Evolutionary conservation across 2,113 vertebrate species (phyloP).

Genomic region (Rhea pennata): DNA sequence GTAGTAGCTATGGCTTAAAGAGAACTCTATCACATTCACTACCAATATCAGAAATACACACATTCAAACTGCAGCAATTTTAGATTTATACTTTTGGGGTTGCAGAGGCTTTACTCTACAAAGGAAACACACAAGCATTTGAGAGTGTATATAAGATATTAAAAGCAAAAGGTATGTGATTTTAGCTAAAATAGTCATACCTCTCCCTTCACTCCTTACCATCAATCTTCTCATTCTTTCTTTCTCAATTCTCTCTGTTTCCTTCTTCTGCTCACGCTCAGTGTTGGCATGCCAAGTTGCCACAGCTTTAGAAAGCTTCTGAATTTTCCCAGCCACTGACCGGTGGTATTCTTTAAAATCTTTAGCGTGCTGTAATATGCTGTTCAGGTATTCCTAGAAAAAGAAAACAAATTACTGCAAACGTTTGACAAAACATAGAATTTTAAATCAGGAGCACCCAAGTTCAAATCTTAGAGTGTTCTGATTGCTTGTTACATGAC

Average conservation of each 20-base stretch:
- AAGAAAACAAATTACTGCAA: slow-evolving; percentile 15
- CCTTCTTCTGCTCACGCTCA: slow-evolving; percentile 97
- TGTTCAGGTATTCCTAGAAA: slow-evolving; percentile 95
- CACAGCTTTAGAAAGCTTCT: slow-evolving; percentile 94
- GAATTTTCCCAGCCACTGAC: slow-evolving; percentile 94
- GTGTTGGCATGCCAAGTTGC: slow-evolving; percentile 98
- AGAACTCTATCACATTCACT: not conserved
- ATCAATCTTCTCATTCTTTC: slow-evolving; percentile 97
- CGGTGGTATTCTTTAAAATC: slow-evolving; percentile 99
- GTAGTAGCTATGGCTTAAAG: not conserved
- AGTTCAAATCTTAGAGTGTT: not conserved
- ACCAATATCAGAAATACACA: not conserved
- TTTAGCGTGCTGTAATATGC: slow-evolving; percentile 97
- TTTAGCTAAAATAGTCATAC: not conserved
- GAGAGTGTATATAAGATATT: not conserved
- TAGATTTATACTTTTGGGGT: not conserved
- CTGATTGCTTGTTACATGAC: not conserved
- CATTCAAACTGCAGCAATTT: not conserved
- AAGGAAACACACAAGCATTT: not conserved
- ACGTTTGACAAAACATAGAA: not conserved
- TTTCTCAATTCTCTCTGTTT: slow-evolving; percentile 97
- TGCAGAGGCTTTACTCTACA: not conserved
- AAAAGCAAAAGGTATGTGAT: not conserved
- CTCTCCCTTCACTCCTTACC: slow-evolving; percentile 77
- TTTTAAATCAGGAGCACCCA: not conserved